Base-by-base conservation (phyloP, 2,113 vertebrate genomes). In the Pteropus alecto region DNA sequence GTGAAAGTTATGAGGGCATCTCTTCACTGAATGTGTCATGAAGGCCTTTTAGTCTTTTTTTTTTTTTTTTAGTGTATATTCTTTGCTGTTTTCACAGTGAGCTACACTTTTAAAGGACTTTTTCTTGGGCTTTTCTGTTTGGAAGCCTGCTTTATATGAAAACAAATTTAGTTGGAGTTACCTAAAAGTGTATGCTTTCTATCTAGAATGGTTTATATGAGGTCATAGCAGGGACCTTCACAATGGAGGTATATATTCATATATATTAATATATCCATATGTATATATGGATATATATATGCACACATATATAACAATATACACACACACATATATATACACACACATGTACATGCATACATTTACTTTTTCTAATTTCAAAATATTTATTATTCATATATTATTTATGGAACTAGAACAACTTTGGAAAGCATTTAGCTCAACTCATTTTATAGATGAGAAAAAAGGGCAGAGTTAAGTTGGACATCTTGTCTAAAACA, bases 1-100 rank as follows among this genome's bases (percentile, higher is more conserved):
- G 67, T 87, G 73, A 97, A 87, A 96, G 78, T 90, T 96, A 71
- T n/a, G 33, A 96, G 92, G 78, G 9, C 46, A 88, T 97, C 56
- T 95, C 82, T 97, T 84, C 22, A 35, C 60, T 43, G 83, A 97
- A 35, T 96, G 48, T 90, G 86, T 33, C 74, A 87, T 70, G 91
- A 93, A 86, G 74, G 58, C 24, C 54, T 91, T 98, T 86, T 96
- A 63, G 56, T 35, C 5, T 48, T 82, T 65, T 84, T 61, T 33
- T 73, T 61, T 46, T 35, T 78, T 67, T 73, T 96, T 35, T 94
- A 88, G 46, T 93, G 94, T 54, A 78, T 58, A 14, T 84, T 96
- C 51, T 94, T 95, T 95, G 22, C 74, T 93, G 38, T 92, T 95
- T 93, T 92, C 81, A 88, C 35, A 87, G 48, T 71, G 28, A 88